Conservation (phyloP, 2,113 vertebrate species). For the Sclerurus mexicanus region DNA sequence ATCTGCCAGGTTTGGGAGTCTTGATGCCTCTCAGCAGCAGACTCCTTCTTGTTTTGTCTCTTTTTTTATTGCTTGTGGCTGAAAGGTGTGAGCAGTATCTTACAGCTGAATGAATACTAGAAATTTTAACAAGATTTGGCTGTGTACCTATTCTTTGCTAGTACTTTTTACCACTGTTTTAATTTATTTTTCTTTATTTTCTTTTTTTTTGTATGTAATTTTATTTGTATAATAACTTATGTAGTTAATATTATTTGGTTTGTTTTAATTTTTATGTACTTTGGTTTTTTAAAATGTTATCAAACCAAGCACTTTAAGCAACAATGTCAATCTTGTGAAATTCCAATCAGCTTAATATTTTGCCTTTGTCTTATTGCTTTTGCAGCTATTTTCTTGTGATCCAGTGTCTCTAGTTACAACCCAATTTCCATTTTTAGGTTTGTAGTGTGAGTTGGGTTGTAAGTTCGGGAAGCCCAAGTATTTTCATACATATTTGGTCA, state of each 20-base stretch:
- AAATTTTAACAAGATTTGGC: neutral
- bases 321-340: conserved; percentile 58
- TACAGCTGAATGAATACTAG: neutral
- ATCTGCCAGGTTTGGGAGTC: neutral
- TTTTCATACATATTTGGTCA: neutral
- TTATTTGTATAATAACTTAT: conserved; percentile 50
- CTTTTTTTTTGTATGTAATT: neutral
- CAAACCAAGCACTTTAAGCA: conserved; percentile 73
- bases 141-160: conserved; percentile 37
- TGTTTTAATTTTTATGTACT: conserved; percentile 50
- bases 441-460: neutral
- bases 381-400: neutral
- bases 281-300: conserved; percentile 38
- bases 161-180: conserved; percentile 51
- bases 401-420: neutral
- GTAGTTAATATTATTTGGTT: conserved; percentile 24
- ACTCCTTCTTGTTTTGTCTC: neutral
- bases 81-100: neutral
- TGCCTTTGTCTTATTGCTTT: conserved; percentile 15
- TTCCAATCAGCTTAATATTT: conserved; percentile 57
- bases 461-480: neutral
- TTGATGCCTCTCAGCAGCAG: neutral
- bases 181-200: conserved; percentile 60
- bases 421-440: neutral
- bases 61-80: conserved; percentile 26